phyloP scores from a whole-genome alignment of 1,140 invertebrate species.

The Zaprionus tsacasi region DNA sequence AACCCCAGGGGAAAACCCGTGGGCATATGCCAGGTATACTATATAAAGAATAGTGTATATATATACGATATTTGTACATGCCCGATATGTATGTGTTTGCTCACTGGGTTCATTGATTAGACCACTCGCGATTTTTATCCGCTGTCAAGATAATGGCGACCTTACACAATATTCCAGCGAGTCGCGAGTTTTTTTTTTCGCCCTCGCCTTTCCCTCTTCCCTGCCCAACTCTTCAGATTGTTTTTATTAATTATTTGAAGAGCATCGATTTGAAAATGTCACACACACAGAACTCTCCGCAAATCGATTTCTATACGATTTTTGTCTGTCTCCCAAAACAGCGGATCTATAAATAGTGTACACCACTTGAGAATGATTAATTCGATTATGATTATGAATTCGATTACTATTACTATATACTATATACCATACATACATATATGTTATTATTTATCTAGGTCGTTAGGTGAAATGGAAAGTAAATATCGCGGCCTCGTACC shows the following conservation, averaged over 20 bases:
- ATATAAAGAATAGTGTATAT: not conserved
- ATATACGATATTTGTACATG: not conserved
- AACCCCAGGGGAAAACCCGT: not conserved
- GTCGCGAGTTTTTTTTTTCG: constrained; percentile 11
- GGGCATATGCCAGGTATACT: not conserved
- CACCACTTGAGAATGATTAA: constrained; percentile 75
- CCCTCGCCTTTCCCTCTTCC: not conserved
- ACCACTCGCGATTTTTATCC: constrained; percentile 62
- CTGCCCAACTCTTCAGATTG: not conserved
- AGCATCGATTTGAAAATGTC: constrained; percentile 72
- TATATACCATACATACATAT: not conserved
- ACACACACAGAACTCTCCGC: not conserved
- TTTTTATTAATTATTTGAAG: constrained; percentile 64
- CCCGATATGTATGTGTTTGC: not conserved
- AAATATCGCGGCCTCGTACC: not conserved
- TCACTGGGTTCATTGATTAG: constrained; percentile 40
- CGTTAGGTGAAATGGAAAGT: constrained; percentile 32
- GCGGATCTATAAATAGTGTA: constrained; percentile 56
- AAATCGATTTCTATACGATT: constrained; percentile 11
- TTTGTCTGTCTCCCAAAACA: constrained; percentile 1
- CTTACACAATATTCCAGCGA: constrained; percentile 64
- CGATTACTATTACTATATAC: constrained; percentile 21
- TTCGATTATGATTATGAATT: constrained; percentile 55
- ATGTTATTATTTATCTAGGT: constrained; percentile 49
- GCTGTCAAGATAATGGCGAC: constrained; percentile 69